Evolutionary conservation across 2,113 vertebrate genomes (phyloP).

Genomic region (Dipodomys merriami): DNA sequence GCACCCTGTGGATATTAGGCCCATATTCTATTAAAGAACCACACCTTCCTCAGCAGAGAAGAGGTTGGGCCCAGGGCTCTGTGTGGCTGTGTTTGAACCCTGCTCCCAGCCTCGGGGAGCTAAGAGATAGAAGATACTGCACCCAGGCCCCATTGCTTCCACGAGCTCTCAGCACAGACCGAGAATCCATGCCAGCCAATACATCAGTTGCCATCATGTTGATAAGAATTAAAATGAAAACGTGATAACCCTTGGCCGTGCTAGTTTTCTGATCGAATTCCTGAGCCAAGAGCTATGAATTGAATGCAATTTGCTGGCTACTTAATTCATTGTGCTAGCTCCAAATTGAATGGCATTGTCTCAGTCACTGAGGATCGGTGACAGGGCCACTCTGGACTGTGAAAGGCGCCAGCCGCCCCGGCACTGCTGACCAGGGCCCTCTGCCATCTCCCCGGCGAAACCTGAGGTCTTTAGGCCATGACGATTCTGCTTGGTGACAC

Average conservation of each 20-base stretch:
- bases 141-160: too few species aligned
- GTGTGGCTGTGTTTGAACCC: neutral
- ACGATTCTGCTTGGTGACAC: neutral
- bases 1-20: neutral
- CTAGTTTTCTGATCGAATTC: neutral
- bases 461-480: neutral
- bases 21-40: neutral
- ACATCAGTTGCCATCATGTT: neutral
- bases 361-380: neutral
- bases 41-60: neutral
- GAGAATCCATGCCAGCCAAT: neutral
- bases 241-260: fast-evolving
- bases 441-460: neutral
- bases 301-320: constrained; percentile 57
- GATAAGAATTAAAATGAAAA: neutral
- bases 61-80: neutral
- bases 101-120: neutral
- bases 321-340: constrained; percentile 62
- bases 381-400: neutral
- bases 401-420: neutral
- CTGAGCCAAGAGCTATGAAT: neutral
- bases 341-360: constrained; percentile 46
- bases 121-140: neutral
- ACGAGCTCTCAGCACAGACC: too few species aligned
- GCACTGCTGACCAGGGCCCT: neutral